Evolutionary conservation across 2,797 vertebrate genomes (phyloP).

Genomic region (Falco biarmicus): DNA sequence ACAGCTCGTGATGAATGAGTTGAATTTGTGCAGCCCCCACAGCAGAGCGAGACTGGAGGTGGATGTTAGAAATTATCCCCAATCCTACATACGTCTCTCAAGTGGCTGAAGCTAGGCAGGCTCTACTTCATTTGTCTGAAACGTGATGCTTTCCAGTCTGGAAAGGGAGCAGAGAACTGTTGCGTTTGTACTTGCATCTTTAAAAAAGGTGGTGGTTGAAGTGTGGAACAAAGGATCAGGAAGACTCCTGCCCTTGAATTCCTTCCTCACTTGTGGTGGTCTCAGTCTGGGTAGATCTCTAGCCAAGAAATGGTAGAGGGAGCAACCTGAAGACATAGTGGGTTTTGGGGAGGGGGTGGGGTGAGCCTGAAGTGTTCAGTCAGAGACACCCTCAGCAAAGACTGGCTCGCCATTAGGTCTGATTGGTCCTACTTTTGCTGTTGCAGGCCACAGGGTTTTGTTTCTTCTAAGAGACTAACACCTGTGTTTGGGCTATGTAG

Average conservation of each 20-base stretch:
- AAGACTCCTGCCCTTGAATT: not conserved
- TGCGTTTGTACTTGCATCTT: constrained; percentile 35
- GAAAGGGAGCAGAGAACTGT: constrained; percentile 8
- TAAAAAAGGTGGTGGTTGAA: constrained; percentile 31
- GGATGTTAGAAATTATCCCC: constrained; percentile 63
- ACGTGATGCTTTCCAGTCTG: not conserved
- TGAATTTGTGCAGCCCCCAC: constrained; percentile 60
- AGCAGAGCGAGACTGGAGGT: constrained; percentile 48
- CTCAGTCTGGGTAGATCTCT: not conserved
- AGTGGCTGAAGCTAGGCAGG: constrained; percentile 52
- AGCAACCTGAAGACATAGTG: not conserved
- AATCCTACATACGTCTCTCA: constrained; percentile 42
- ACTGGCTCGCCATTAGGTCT: not conserved
- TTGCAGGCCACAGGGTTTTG: not conserved
- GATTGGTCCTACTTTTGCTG: not conserved
- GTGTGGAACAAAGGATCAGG: constrained; percentile 29
- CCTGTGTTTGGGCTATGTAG: not conserved
- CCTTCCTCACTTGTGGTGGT: not conserved
- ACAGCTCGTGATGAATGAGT: constrained; percentile 63
- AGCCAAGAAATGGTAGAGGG: not conserved
- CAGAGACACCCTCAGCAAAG: not conserved
- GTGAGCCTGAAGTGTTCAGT: not conserved
- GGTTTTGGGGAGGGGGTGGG: not conserved
- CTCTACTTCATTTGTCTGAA: constrained; percentile 38
- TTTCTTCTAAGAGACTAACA: not conserved